Evolutionary conservation across 2,113 vertebrate species (phyloP).

Genomic region (Ceyx margarethae): DNA sequence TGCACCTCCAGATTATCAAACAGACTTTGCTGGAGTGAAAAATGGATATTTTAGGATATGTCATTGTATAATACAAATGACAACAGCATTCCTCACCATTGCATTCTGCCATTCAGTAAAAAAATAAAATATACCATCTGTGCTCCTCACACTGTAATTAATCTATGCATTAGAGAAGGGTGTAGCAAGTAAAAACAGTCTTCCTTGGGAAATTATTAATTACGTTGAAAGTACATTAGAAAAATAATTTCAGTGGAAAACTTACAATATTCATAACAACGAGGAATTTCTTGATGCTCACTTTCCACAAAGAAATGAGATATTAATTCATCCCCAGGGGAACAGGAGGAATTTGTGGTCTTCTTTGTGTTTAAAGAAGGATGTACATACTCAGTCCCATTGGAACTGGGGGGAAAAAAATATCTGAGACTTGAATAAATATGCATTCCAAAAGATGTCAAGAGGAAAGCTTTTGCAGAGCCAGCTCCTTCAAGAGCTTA

Average conservation of each 20-base stretch:
- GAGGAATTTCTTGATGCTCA: neutral
- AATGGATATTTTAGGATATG: neutral
- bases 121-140: conserved; percentile 4
- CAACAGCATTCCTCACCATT: neutral
- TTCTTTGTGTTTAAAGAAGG: neutral
- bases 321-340: neutral
- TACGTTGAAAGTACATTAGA: conserved; percentile 4
- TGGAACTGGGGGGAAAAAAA: neutral
- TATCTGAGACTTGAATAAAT: conserved; percentile 11
- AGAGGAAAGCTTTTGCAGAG: conserved; percentile 19
- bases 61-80: neutral
- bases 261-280: neutral
- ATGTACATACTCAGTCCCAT: neutral
- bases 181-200: neutral
- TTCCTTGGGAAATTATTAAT: neutral
- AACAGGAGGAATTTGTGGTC: neutral
- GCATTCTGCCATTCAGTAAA: neutral
- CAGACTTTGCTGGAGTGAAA: neutral
- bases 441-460: neutral
- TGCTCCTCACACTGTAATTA: neutral
- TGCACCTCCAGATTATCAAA: neutral
- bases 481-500: neutral
- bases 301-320: neutral
- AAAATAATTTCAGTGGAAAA: neutral
- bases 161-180: neutral